Percentiles rank a stretch among this genome's conserved stretches.
These are phyloP conservation scores for Danio tinwini DNA, from an alignment of 2,797 vertebrate genomes.

Conservation along the genomic window DNA sequence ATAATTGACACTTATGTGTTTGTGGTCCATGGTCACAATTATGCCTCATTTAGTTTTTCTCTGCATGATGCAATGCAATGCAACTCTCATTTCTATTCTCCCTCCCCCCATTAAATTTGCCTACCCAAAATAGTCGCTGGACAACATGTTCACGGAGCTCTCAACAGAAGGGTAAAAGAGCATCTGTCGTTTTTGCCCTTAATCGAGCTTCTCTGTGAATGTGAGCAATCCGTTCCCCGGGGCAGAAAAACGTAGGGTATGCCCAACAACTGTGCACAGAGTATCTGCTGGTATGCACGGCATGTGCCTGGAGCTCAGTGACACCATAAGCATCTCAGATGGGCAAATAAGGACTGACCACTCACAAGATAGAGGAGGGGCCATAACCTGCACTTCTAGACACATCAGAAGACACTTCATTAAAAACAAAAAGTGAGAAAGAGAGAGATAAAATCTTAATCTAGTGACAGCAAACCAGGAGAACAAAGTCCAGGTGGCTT, in stretches of 20 bases:
- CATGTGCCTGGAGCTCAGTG: constrained; percentile 80
- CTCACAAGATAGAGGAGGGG: constrained; percentile 61
- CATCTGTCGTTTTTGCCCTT: constrained; percentile 93
- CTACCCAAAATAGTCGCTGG: constrained; percentile 26
- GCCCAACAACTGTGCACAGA: constrained; percentile 90
- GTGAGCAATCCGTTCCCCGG: constrained; percentile 77
- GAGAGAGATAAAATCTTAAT: background rate
- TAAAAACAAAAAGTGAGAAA: background rate
- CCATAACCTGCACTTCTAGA: constrained; percentile 17
- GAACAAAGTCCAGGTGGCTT: too few relatives aligned
- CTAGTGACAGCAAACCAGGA: background rate
- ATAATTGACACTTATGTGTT: too few relatives aligned
- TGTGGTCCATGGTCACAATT: too few relatives aligned
- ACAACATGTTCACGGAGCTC: constrained; percentile 24
- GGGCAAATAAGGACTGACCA: constrained; percentile 65
- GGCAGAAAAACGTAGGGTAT: constrained; percentile 83
- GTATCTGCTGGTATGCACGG: constrained; percentile 88
- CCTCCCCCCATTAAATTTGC: constrained; percentile 10
- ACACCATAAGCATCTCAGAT: constrained; percentile 70
- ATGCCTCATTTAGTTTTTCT: background rate
- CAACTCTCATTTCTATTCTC: constrained; percentile 27
- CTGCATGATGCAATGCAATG: constrained; percentile 10
- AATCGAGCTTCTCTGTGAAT: constrained; percentile 83
- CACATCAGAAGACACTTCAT: background rate
- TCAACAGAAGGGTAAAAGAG: constrained; percentile 70